Evolutionary conservation across 1,140 invertebrate species (phyloP), one percentile per base, ranked within the genome.

Genomic region (Drosophila carrolli): DNA sequence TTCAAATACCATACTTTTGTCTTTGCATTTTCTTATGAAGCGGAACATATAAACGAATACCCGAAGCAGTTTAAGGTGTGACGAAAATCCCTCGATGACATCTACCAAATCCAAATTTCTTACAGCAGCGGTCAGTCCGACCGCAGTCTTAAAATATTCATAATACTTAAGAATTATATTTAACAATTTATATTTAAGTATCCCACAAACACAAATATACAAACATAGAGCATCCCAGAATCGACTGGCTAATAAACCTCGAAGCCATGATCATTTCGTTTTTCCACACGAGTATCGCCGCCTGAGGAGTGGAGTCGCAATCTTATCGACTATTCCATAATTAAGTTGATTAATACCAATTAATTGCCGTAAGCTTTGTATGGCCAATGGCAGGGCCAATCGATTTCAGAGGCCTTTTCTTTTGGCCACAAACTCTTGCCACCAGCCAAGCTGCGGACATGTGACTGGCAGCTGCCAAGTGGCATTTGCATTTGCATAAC

Each of bases 281-380:
- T 57, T 46, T 38, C 50, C 35, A 38, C 63, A 40, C 41, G 50
- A 47, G 38, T 56, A 32, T 47, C 27, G 13, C 13, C 5, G 65
- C 63, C 63, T 5, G 63, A 13, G 63, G 51, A 70, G 65, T 57
- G 67, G 48, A 58, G 41, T 47, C 51, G 48, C 60, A 82, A 88
- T 76, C 84, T 88, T 88, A 88, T 88, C 84, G 56, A 19, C 35
- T 8, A 43, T 68, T 73, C 70, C 75, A 76, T 88, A 89, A 89
- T 89, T 88, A 88, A 83, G 78, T 82, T 88, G 84, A 88, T 88
- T 78, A 86, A 86, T 86, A 62, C 62, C 83, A 89, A 88, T 88
- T 83, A 88, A 86, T 86, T 88, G 83, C 55, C 41, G 41, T 19
- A 47, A 54, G 72, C 62, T 51, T 55, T 23, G 50, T 67, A 56